Evolutionary conservation across 2,797 vertebrate genomes (phyloP), one percentile per base, ranked within the genome.

Genomic region (Micromesistius poutassou): DNA sequence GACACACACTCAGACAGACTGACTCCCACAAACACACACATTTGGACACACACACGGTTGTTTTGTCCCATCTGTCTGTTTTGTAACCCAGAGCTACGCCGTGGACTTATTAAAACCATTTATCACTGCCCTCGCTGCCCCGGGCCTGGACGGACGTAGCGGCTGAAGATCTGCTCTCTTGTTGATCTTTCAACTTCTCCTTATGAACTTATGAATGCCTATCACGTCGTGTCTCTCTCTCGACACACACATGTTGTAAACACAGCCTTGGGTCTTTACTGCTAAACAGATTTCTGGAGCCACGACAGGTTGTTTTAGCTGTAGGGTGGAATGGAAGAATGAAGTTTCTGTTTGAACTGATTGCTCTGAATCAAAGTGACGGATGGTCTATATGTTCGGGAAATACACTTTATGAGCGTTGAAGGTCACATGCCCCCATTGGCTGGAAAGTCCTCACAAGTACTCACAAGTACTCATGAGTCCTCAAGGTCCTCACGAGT

Each of bases 41-140:
- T 28, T 87, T 77, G 88, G 84, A 87, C 82, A 88, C 84, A 86
- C 82, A 81, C 81, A 77, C 78, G 76, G 86, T 88, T 88, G 89
- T 88, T 90, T 88, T 85, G 84, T 91, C 90, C 90, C 80, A 84
- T 91, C 88, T 88, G 80, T 81, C 83, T 77, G 77, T 80, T 74
- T 80, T 85, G 84, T 90, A 83, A 89, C 91, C 82, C 68, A 77
- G 80, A 90, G 90, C 87, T 89, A 88, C 85, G 10, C 3, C 6
- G 55, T 30, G 90, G 84, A 87, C 86, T 89, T 91, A 92, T 93
- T 93, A 89, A 91, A 90, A 1, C 79, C 83, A 91, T 92, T 87
- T 78, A 93, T 94, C 88, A 91, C 87, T 50, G 76, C 78, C 86
- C 81, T 84, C 74, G 80, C 72, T 73, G 77, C 80, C 71, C 82